Evolutionary conservation across 2,797 vertebrate genomes (phyloP).

Genomic region (Falco berigora): DNA sequence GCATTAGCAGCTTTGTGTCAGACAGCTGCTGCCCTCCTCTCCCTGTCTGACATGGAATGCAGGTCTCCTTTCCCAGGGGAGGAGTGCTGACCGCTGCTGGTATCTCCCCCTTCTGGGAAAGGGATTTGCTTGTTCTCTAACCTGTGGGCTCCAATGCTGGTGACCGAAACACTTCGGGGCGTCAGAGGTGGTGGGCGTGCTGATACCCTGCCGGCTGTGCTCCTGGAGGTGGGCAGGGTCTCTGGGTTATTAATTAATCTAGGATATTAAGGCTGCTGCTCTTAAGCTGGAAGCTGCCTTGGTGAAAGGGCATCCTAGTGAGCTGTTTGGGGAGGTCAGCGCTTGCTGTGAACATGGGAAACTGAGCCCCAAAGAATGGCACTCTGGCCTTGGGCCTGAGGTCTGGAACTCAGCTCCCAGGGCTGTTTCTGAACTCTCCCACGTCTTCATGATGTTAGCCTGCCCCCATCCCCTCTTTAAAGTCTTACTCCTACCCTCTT

Average conservation of each 20-base stretch:
- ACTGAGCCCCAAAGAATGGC: not conserved
- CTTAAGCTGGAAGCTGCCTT: not conserved
- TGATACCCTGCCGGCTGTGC: no score
- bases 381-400: not conserved
- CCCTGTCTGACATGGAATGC: not conserved
- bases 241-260: not conserved
- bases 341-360: not conserved
- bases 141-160: not conserved
- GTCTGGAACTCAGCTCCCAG: not conserved
- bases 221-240: not conserved
- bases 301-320: not conserved
- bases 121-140: not conserved
- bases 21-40: not conserved
- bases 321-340: not conserved
- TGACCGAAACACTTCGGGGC: not conserved
- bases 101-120: not conserved
- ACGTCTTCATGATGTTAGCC: not conserved
- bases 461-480: not conserved
- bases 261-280: not conserved
- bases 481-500: not conserved
- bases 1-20: not conserved
- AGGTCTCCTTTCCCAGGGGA: not conserved
- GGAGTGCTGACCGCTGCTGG: not conserved
- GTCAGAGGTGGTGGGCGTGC: not conserved
- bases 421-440: not conserved